phyloP scores from a whole-genome alignment of 2,113 vertebrate genomes.

The Phasianus colchicus region DNA sequence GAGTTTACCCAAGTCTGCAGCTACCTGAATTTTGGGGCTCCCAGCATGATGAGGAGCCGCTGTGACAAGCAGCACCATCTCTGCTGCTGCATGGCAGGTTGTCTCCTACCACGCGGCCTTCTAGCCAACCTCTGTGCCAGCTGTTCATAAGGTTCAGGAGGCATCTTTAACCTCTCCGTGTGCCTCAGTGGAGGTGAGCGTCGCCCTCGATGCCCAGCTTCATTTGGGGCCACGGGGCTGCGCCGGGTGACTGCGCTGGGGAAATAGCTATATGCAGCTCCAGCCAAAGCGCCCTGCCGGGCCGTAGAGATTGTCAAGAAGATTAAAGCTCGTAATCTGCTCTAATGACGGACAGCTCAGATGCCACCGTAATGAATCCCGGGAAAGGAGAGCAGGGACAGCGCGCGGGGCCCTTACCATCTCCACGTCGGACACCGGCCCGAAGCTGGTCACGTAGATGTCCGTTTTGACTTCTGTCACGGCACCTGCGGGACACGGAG shows the following conservation, averaged over 20 bases:
- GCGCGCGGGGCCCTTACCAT: slow-evolving; percentile 82
- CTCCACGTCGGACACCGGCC: slow-evolving; percentile 94
- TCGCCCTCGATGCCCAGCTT: background rate
- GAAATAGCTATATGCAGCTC: slow-evolving; percentile 19
- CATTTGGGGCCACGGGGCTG: background rate
- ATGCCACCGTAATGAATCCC: slow-evolving; percentile 80
- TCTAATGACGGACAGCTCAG: slow-evolving; percentile 84
- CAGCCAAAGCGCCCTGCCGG: slow-evolving; percentile 42
- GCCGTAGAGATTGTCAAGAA: slow-evolving; percentile 78
- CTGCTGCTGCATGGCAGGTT: background rate
- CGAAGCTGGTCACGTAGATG: slow-evolving; percentile 96
- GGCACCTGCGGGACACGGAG: slow-evolving; percentile 77
- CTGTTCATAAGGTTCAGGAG: background rate
- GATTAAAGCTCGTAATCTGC: slow-evolving; percentile 85
- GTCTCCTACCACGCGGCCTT: background rate
- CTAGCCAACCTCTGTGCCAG: background rate
- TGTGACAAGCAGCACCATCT: background rate
- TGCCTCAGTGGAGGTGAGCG: fast-evolving
- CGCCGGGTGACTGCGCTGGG: background rate
- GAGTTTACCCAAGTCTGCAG: background rate
- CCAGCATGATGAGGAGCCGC: background rate
- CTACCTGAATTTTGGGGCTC: background rate
- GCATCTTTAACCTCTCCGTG: background rate
- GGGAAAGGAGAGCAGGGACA: background rate
- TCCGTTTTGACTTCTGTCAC: slow-evolving; percentile 96